These are phyloP conservation scores for Trichonephila clavipes DNA, from an alignment of 1,140 invertebrate species.

Conservation along the genomic window DNA sequence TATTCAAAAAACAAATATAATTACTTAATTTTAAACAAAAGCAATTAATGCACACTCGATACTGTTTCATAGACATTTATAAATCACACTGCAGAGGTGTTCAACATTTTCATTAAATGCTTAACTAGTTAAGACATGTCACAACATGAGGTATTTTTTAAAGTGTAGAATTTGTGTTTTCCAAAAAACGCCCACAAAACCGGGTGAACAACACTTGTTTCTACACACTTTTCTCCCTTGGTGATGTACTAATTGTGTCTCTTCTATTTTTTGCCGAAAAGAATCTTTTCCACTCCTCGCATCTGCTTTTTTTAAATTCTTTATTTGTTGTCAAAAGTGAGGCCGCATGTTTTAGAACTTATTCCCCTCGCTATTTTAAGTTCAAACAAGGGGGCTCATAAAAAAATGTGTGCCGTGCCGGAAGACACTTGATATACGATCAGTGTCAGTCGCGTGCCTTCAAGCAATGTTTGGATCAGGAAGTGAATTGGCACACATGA, in stretches of 20 bases:
- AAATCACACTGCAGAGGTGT: too few relatives aligned
- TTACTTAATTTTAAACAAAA: too few relatives aligned
- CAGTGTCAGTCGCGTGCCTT: constrained; percentile 25
- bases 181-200: not conserved
- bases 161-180: too few relatives aligned
- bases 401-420: constrained; percentile 40
- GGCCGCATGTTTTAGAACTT: not conserved
- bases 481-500: not conserved
- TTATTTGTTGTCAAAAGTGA: not conserved
- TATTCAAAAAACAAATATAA: too few relatives aligned
- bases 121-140: too few relatives aligned
- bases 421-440: constrained; percentile 39
- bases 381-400: not conserved
- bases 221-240: not conserved
- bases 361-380: not conserved
- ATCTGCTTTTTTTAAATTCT: not conserved
- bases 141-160: too few relatives aligned
- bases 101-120: too few relatives aligned
- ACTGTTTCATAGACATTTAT: too few relatives aligned
- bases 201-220: not conserved
- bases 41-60: too few relatives aligned
- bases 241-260: not conserved
- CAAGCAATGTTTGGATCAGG: not conserved
- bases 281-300: not conserved
- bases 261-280: not conserved